A percentile compares a stretch with the other conserved stretches of the same genome.
phyloP scores from a whole-genome alignment of 2,888 invertebrate species.

The Drosophila anceps region DNA sequence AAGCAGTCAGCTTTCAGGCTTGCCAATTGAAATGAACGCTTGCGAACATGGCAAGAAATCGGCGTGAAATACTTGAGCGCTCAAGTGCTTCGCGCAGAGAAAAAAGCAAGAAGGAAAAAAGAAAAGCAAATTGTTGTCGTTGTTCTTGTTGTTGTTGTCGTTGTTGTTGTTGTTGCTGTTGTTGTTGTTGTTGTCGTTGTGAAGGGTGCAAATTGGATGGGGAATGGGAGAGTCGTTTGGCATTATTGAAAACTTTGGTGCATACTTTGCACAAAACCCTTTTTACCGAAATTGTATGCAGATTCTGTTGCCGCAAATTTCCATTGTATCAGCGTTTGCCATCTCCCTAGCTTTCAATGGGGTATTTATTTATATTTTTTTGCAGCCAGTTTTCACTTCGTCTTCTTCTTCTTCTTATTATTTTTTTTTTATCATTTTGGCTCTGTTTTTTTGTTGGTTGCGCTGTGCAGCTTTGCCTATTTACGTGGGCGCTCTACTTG shows the following conservation, averaged over 20 bases:
- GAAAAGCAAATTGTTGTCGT: conserved; percentile 51
- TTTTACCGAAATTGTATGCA: conserved; percentile 60
- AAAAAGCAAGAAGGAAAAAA: background rate
- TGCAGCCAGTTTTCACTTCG: conserved; percentile 13
- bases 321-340: conserved; percentile 51
- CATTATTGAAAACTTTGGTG: conserved; percentile 64
- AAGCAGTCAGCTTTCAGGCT: conserved; percentile 14
- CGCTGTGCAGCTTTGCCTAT: conserved; percentile 54
- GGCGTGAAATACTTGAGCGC: conserved; percentile 79
- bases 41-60: conserved; percentile 63
- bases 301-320: conserved; percentile 65
- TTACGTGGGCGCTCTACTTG: conserved; percentile 70
- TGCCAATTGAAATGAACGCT: conserved; percentile 54
- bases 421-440: conserved; percentile 33
- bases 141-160: conserved; percentile 18
- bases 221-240: background rate
- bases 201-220: background rate
- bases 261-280: conserved; percentile 54
- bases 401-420: background rate
- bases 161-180: conserved; percentile 45
- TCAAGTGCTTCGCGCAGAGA: conserved; percentile 71
- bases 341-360: conserved; percentile 46
- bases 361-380: conserved; percentile 59
- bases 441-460: conserved; percentile 9
- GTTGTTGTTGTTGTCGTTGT: conserved; percentile 29